phyloP scores from a whole-genome alignment of 2,113 vertebrate species.

The Scytalopus superciliaris region DNA sequence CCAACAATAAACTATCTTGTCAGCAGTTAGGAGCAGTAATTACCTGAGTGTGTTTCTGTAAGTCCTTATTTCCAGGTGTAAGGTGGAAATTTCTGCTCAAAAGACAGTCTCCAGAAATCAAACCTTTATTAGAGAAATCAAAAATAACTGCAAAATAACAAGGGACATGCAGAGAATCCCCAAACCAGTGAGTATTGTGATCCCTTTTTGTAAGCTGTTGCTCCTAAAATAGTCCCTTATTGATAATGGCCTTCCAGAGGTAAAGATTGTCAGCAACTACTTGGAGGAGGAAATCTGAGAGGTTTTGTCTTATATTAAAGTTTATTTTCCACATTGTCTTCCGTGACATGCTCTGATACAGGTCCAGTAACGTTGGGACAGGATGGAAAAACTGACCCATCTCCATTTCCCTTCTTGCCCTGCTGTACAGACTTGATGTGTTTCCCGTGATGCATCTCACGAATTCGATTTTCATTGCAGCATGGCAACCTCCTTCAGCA shows the following conservation, averaged over 20 bases:
- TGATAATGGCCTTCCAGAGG: background rate
- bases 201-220: background rate
- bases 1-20: rapidly evolving
- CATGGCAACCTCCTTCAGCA: slow-evolving; percentile 85
- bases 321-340: background rate
- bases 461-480: slow-evolving; percentile 64
- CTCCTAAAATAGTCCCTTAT: background rate
- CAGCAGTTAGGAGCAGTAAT: background rate
- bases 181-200: background rate
- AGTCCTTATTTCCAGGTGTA: background rate
- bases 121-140: background rate
- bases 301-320: background rate
- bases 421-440: background rate
- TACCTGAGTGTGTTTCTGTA: background rate
- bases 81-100: background rate
- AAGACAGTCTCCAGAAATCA: background rate
- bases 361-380: background rate
- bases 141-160: background rate
- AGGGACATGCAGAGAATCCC: background rate
- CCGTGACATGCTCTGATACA: background rate
- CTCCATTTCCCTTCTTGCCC: background rate
- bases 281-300: background rate
- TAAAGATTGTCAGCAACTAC: background rate
- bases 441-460: background rate
- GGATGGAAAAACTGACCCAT: background rate